These are phyloP conservation scores for Drosophila nasuta DNA, from an alignment of 1,140 invertebrate genomes.

Conservation along the genomic window DNA sequence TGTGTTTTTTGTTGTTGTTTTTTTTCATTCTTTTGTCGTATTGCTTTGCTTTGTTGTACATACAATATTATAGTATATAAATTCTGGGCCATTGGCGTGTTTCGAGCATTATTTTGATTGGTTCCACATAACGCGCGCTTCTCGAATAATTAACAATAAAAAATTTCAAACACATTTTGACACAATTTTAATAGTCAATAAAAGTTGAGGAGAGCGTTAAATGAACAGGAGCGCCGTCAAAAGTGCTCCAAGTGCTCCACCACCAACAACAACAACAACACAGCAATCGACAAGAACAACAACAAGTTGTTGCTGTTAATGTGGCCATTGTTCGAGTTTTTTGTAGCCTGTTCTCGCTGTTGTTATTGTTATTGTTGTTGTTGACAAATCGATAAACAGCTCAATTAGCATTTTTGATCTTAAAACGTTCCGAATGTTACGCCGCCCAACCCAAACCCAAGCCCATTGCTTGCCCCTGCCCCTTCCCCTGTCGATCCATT, in stretches of 20 bases:
- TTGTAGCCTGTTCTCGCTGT: conserved; percentile 30
- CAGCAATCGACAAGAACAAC: conserved; percentile 10
- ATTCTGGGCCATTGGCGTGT: conserved; percentile 48
- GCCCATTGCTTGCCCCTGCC: background rate
- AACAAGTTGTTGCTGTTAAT: conserved; percentile 49
- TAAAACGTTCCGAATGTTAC: conserved; percentile 43
- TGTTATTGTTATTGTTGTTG: conserved; percentile 54
- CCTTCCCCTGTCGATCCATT: background rate
- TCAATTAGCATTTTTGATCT: conserved; percentile 79
- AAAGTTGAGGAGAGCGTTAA: conserved; percentile 51
- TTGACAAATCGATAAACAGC: conserved; percentile 82
- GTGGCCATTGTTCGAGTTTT: conserved; percentile 58
- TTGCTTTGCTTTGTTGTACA: conserved; percentile 9
- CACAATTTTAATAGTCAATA: conserved; percentile 82
- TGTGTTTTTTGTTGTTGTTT: background rate
- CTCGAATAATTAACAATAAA: conserved; percentile 73
- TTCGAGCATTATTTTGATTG: conserved; percentile 67
- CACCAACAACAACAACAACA: conserved; percentile 17
- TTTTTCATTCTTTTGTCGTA: background rate
- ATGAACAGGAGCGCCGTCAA: conserved; percentile 43
- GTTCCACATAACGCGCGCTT: conserved; percentile 62
- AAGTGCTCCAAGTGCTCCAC: conserved; percentile 24
- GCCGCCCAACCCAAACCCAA: conserved; percentile 39
- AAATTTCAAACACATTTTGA: conserved; percentile 83
- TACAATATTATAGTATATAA: background rate